Base-by-base conservation (phyloP, 2,888 invertebrate species). In the Pristionchus exspectatus region DNA sequence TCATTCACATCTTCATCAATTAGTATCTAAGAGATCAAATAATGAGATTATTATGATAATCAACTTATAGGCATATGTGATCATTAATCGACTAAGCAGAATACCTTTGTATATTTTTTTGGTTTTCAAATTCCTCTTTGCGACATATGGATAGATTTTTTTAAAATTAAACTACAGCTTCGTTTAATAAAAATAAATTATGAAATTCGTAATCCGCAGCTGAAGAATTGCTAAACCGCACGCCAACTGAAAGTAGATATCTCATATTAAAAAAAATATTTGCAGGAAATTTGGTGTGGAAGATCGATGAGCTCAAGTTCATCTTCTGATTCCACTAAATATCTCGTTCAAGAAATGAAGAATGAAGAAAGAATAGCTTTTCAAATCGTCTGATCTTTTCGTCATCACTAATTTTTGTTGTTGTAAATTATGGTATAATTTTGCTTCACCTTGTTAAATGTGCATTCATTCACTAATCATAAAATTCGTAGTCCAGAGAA, bases 261-360 rank as follows among this genome's bases (percentile, higher is more conserved):
- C 4, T 69, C 33, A 30, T 38, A 38, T 24, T n/a, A 21, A 38
- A 38, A 74, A 38, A 33, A 44, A 50, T 10, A n/a, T 50, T 50
- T 85, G 27, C 3, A 85, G 84, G 84, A 85, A 21, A 59, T 85
- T 33, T 85, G 84, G 84, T 85, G 84, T 59, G 84, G 84, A 59
- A 59, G 33, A 12, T 21, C 84, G 21, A 85, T 81, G 81, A 44
- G 81, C 1, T n/a, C 38, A 33, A 81, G 16, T 2, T 27, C 59
- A 59, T 85, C 59, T 18, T 59, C 84, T 12, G 84, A 85, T 14
- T 85, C 84, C 12, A 85, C 56, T 30, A 59, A 85, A 4, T 33
- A 85, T 59, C 33, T 85, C 59, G 59, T 81, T n/a, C 54, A 81
- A 14, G n/a, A 50, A 27, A 44, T 21, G 24, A 81, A 81, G 14